phyloP scores from a whole-genome alignment of 1,140 invertebrate species.

The Stegodyphus dumicola region DNA sequence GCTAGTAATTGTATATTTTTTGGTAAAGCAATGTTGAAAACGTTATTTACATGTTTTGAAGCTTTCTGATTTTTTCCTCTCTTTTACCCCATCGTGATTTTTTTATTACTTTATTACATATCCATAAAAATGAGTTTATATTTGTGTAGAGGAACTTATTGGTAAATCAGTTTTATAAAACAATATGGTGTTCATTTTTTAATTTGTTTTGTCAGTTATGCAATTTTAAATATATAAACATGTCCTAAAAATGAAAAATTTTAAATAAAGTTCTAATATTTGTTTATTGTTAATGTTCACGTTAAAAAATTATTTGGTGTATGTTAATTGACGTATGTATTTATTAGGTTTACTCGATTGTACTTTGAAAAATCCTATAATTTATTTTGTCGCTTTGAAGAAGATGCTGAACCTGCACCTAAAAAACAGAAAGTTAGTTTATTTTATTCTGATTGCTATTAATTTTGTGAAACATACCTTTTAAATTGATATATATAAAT shows the following conservation, averaged over 20 bases:
- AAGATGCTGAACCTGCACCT: constrained; percentile 1
- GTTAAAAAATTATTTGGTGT: neutral
- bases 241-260: neutral
- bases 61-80: too few relatives aligned
- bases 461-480: neutral
- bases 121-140: too few relatives aligned
- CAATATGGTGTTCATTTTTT: neutral
- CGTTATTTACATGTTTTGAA: too few relatives aligned
- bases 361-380: constrained; percentile 38
- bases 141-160: neutral
- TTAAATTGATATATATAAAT: neutral
- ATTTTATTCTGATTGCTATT: neutral
- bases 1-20: too few relatives aligned
- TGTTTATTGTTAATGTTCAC: neutral
- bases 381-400: constrained; percentile 44
- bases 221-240: neutral
- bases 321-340: neutral
- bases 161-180: neutral
- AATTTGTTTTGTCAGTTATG: neutral
- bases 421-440: constrained; percentile 3
- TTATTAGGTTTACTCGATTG: constrained; percentile 12
- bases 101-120: too few relatives aligned
- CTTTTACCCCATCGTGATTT: too few relatives aligned
- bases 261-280: neutral
- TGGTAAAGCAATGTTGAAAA: too few relatives aligned